These are phyloP conservation scores for Crenuchus spilurus DNA, from an alignment of 2,797 vertebrate genomes.

Conservation along the genomic window DNA sequence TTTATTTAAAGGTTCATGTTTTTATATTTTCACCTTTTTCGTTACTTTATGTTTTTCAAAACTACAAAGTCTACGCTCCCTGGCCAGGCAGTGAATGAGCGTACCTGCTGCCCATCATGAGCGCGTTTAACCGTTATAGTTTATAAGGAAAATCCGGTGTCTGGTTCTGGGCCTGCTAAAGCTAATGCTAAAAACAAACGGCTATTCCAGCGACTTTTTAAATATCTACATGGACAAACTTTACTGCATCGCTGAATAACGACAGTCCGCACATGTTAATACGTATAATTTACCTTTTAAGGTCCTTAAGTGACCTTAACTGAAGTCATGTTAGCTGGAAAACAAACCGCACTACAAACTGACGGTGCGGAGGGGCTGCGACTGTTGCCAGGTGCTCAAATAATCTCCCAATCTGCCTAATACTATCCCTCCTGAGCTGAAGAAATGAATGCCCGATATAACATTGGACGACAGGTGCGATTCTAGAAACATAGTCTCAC, in stretches of 20 bases:
- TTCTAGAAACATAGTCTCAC: no score
- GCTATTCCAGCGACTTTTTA: background rate
- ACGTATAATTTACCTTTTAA: background rate
- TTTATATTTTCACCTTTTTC: background rate
- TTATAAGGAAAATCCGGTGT: slow-evolving; percentile 28
- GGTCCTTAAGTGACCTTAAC: background rate
- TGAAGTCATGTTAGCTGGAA: background rate
- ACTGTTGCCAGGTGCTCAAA: no score
- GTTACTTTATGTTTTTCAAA: background rate
- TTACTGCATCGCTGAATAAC: no score
- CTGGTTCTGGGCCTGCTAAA: slow-evolving; percentile 15
- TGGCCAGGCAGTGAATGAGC: background rate
- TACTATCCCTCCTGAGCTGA: no score
- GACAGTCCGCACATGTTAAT: no score
- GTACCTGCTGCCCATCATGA: background rate
- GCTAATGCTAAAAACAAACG: background rate
- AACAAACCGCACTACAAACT: no score
- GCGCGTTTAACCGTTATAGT: background rate
- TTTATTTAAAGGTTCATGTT: no score
- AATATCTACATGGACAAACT: background rate
- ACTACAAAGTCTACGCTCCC: no score
- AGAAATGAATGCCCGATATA: no score
- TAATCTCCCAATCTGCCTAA: no score
- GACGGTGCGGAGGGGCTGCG: no score
- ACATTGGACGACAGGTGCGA: no score